Conservation (phyloP, 1,140 invertebrate species). For the Drosophila virilis region DNA sequence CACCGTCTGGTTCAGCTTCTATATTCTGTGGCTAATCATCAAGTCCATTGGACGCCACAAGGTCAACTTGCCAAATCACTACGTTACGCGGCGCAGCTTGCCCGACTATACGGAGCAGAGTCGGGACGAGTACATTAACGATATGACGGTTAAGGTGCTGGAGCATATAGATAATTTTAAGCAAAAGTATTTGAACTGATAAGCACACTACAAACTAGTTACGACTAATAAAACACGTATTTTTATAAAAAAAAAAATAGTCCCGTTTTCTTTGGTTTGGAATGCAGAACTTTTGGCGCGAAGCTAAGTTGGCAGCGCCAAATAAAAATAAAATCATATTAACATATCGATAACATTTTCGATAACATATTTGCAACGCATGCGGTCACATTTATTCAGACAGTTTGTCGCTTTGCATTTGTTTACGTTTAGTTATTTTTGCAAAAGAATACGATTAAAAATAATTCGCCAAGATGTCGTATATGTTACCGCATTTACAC, state of each 20-base stretch:
- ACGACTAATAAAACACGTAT: conserved; percentile 52
- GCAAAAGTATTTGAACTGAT: conserved; percentile 75
- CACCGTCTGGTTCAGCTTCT: conserved; percentile 92
- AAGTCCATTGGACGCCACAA: conserved; percentile 92
- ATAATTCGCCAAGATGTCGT: conserved; percentile 92
- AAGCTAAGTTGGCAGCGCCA: conserved; percentile 22
- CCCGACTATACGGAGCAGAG: conserved; percentile 56
- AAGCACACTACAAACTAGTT: conserved; percentile 47
- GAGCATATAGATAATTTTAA: conserved; percentile 81
- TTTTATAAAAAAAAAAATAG: conserved; percentile 15
- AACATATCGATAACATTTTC: conserved; percentile 19
- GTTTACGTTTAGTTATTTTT: conserved; percentile 62
- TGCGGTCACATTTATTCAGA: conserved; percentile 3
- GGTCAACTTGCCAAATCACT: conserved; percentile 84
- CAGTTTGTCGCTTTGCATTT: conserved; percentile 23
- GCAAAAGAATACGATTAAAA: conserved; percentile 27
- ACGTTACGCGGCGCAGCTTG: conserved; percentile 59
- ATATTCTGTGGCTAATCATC: conserved; percentile 90
- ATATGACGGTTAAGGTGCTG: conserved; percentile 78
- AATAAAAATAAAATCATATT: background rate
- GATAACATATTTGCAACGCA: background rate
- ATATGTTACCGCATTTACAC: conserved; percentile 99
- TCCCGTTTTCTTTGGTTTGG: background rate
- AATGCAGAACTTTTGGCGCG: conserved; percentile 17
- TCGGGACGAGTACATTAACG: conserved; percentile 70